phyloP scores from a whole-genome alignment of 2,797 vertebrate species.

The Oreochromis mossambicus region DNA sequence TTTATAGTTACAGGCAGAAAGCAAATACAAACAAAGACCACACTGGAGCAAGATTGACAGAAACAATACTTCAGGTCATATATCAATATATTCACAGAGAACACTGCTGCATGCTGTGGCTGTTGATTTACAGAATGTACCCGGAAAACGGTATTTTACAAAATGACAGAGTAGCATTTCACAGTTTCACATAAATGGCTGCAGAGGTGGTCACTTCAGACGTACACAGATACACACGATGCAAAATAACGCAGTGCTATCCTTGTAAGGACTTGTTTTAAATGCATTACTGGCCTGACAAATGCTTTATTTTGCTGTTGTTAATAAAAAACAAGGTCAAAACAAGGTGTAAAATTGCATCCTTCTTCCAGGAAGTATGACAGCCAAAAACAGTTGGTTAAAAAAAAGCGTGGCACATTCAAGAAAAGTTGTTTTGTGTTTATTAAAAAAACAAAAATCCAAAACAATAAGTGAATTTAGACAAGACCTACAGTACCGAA shows the following conservation, averaged over 20 bases:
- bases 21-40: slow-evolving; percentile 42
- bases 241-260: not conserved
- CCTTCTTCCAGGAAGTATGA: not conserved
- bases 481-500: not conserved
- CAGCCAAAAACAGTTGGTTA: not conserved
- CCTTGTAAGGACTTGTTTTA: not conserved
- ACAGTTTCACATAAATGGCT: not conserved
- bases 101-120: not conserved
- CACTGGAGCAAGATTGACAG: slow-evolving; percentile 9
- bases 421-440: not conserved
- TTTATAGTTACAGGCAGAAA: slow-evolving; percentile 29
- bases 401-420: not conserved
- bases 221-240: not conserved
- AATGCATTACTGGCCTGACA: not conserved
- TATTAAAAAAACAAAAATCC: not conserved
- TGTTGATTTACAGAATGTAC: not conserved
- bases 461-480: not conserved
- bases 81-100: slow-evolving; percentile 52
- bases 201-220: not conserved
- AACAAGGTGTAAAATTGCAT: not conserved
- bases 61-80: slow-evolving; percentile 60
- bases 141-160: not conserved
- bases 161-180: not conserved
- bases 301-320: not conserved
- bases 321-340: not conserved